Percentiles rank a stretch among this genome's conserved stretches.
These are phyloP conservation scores for Coenonympha glycerion DNA, from an alignment of 2,888 invertebrate genomes.

Conservation along the genomic window DNA sequence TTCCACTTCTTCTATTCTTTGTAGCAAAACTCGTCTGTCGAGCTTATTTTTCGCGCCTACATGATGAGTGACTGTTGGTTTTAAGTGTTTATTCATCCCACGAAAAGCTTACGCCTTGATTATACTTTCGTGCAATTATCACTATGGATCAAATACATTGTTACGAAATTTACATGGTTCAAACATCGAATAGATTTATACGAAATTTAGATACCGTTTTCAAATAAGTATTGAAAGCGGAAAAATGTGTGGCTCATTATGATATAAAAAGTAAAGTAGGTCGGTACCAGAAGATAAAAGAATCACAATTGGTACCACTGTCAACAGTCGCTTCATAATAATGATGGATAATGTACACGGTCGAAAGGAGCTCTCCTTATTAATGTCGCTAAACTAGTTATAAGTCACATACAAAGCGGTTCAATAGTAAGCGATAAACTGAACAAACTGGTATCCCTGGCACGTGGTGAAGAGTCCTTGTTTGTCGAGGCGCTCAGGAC, in stretches of 20 bases:
- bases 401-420: slow-evolving; percentile 39
- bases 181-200: background rate
- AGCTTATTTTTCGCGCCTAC: slow-evolving; percentile 32
- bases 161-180: background rate
- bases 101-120: slow-evolving; percentile 25
- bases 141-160: slow-evolving; percentile 4
- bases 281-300: background rate
- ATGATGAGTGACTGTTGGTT: slow-evolving; percentile 27
- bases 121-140: slow-evolving; percentile 23
- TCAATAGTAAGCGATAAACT: slow-evolving; percentile 13
- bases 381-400: slow-evolving; percentile 1
- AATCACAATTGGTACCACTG: background rate
- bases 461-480: slow-evolving; percentile 58
- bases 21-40: slow-evolving; percentile 24
- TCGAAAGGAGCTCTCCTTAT: background rate
- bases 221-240: background rate
- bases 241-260: no score
- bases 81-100: slow-evolving; percentile 30
- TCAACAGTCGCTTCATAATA: background rate
- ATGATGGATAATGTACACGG: slow-evolving; percentile 1
- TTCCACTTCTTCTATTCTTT: slow-evolving; percentile 15
- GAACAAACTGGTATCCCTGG: slow-evolving; percentile 31
- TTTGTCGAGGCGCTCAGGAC: slow-evolving; percentile 60
- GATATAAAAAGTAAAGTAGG: background rate
- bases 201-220: background rate